A percentile compares a stretch with the other conserved stretches of the same genome.
These are phyloP conservation scores for Athene cunicularia DNA, from an alignment of 2,113 vertebrate species.

Conservation along the genomic window DNA sequence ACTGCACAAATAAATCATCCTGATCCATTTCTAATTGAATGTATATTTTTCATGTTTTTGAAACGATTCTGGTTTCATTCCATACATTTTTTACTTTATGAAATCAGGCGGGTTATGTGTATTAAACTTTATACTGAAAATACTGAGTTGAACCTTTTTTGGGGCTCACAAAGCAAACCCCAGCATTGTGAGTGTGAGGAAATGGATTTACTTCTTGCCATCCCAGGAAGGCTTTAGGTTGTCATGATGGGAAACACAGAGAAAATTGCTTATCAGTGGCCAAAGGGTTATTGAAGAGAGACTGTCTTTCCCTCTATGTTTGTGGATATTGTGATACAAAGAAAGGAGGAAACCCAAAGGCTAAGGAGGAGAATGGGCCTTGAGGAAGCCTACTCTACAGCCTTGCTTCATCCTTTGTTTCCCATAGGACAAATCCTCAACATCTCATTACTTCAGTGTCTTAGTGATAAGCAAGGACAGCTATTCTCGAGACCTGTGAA, in stretches of 20 bases:
- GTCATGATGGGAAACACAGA: background rate
- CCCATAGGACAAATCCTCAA: background rate
- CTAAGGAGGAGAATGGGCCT: background rate
- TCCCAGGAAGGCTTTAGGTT: background rate
- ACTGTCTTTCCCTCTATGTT: background rate
- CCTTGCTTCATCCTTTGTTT: background rate
- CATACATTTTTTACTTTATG: conserved; percentile 3
- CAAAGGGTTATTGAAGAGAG: background rate
- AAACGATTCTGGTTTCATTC: conserved; percentile 36
- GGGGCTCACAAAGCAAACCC: background rate
- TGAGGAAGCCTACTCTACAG: background rate
- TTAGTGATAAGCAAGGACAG: background rate
- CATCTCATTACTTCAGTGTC: background rate
- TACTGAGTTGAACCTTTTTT: background rate
- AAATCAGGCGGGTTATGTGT: background rate
- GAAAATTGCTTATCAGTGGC: background rate
- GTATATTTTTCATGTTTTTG: background rate
- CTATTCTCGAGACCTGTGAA: background rate
- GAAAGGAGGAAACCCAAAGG: background rate
- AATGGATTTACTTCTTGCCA: background rate
- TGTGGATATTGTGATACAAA: background rate
- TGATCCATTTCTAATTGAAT: conserved; percentile 41
- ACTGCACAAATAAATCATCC: conserved; percentile 55
- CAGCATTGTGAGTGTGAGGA: background rate
- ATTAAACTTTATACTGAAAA: background rate